These are phyloP conservation scores for Cenopis cana DNA, from an alignment of 2,888 invertebrate species.

Conservation along the genomic window DNA sequence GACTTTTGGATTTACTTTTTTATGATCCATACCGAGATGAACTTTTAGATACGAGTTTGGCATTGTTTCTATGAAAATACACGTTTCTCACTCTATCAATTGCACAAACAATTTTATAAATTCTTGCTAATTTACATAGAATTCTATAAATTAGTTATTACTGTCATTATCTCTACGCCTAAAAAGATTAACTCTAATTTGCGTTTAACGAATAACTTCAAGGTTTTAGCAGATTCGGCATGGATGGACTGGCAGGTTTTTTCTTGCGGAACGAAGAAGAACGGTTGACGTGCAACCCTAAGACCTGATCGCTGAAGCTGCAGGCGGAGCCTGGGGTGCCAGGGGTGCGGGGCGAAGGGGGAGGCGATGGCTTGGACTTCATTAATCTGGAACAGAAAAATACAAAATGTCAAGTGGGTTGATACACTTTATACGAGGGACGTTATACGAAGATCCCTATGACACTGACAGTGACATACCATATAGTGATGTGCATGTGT, in stretches of 20 bases:
- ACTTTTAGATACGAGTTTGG: no score
- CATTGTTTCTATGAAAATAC: no score
- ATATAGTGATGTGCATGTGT: no score
- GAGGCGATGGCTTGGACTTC: slow-evolving; percentile 37
- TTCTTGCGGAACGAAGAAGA: slow-evolving; percentile 71
- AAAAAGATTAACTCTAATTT: neutral
- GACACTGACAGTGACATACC: no score
- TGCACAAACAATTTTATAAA: no score
- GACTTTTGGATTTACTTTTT: neutral
- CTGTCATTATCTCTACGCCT: neutral
- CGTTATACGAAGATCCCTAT: no score
- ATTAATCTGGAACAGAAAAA: slow-evolving; percentile 52
- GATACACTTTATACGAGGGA: no score
- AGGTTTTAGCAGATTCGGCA: slow-evolving; percentile 34
- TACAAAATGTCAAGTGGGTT: neutral
- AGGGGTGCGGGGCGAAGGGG: slow-evolving; percentile 52
- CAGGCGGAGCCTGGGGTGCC: slow-evolving; percentile 58
- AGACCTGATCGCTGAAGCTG: slow-evolving; percentile 72
- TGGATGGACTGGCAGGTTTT: slow-evolving; percentile 40
- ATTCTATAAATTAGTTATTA: neutral
- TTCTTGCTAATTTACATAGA: neutral
- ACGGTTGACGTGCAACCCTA: slow-evolving; percentile 68
- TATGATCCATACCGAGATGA: neutral
- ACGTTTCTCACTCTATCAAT: no score
- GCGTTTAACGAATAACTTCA: neutral